Evolutionary conservation across 2,797 vertebrate species (phyloP).

Genomic region (Mastacembelus armatus): DNA sequence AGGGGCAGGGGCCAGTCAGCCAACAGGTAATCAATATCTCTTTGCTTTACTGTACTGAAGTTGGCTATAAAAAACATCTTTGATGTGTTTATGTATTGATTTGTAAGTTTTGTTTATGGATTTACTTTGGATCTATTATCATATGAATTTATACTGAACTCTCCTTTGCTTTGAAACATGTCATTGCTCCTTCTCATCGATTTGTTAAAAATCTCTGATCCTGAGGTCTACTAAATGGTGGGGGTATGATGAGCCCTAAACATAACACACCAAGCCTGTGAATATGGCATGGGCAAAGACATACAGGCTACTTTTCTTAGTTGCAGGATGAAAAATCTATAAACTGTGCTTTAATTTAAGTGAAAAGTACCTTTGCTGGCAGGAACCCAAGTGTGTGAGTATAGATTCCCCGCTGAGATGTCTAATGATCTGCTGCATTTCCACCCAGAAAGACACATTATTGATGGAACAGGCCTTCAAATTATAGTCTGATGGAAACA

Average conservation of each 20-base stretch:
- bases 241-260: background rate
- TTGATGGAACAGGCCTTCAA: slow-evolving; percentile 49
- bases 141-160: background rate
- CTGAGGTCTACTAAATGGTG: background rate
- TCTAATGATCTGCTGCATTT: slow-evolving; percentile 59
- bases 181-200: background rate
- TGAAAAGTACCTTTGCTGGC: slow-evolving; percentile 30
- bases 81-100: slow-evolving; percentile 29
- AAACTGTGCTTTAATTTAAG: slow-evolving; percentile 28
- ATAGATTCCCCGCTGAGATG: slow-evolving; percentile 38
- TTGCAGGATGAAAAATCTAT: background rate
- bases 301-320: background rate
- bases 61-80: slow-evolving; percentile 27
- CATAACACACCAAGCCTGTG: background rate
- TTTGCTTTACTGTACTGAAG: slow-evolving; percentile 27
- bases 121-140: slow-evolving; percentile 26
- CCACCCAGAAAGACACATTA: slow-evolving; percentile 56
- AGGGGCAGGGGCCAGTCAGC: slow-evolving; percentile 14
- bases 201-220: background rate
- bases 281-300: background rate
- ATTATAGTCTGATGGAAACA: slow-evolving; percentile 55
- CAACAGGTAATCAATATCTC: slow-evolving; percentile 46
- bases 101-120: slow-evolving; percentile 25
- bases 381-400: slow-evolving; percentile 31
- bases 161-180: background rate